Conservation (phyloP, 2,797 vertebrate genomes). For the Sebastiscus albofasciatus region DNA sequence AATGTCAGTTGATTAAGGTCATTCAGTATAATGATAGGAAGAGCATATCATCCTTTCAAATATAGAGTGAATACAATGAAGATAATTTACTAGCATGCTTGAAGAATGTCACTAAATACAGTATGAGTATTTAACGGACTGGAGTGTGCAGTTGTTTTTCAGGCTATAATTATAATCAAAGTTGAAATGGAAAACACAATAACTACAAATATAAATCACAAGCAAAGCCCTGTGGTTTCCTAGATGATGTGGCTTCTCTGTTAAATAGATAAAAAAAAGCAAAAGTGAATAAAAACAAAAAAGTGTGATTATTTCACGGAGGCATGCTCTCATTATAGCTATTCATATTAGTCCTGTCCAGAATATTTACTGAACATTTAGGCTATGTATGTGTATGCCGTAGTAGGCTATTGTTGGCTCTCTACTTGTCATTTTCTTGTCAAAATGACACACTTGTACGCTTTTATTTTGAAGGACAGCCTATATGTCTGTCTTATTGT, state of each 20-base stretch:
- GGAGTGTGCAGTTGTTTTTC: background rate
- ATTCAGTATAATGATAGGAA: background rate
- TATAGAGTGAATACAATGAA: background rate
- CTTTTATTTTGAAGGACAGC: constrained; percentile 59
- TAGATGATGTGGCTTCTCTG: background rate
- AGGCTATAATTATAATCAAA: background rate
- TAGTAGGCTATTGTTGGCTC: background rate
- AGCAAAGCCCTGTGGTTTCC: background rate
- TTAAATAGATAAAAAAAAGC: background rate
- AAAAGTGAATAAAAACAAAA: background rate
- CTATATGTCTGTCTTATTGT: rapidly evolving
- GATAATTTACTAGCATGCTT: background rate
- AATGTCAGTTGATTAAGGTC: background rate
- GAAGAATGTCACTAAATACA: background rate
- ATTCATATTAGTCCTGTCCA: background rate
- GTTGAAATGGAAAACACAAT: background rate
- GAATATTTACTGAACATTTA: background rate
- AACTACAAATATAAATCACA: background rate
- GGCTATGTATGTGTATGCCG: too few species aligned
- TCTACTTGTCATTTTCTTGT: background rate
- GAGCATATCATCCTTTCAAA: background rate
- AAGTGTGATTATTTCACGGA: background rate
- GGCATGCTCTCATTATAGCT: background rate
- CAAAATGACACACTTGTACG: background rate
- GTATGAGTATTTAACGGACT: background rate